Evolutionary conservation across 2,888 invertebrate genomes (phyloP).

Genomic region (Leistus spinibarbis): DNA sequence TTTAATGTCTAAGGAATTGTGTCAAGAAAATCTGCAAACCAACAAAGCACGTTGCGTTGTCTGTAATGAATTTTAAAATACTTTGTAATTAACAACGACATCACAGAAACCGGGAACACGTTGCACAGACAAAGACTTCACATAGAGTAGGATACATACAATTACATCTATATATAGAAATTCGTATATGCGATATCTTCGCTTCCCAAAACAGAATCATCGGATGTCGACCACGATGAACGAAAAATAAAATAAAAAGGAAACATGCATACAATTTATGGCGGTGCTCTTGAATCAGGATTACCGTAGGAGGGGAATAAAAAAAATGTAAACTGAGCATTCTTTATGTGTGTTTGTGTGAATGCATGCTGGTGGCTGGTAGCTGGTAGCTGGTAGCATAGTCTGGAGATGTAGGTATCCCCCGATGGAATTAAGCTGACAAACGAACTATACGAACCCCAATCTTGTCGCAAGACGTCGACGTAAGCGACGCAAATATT

Average conservation of each 20-base stretch:
- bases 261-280: constrained; percentile 36
- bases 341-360: constrained; percentile 1
- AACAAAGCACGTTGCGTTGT: background rate
- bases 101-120: background rate
- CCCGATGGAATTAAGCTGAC: constrained; percentile 32
- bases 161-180: background rate
- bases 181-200: background rate
- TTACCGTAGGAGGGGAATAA: constrained; percentile 27
- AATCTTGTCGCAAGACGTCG: constrained; percentile 24
- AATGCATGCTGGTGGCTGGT: background rate
- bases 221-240: constrained; percentile 17
- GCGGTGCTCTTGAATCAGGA: constrained; percentile 19
- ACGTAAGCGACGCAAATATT: constrained; percentile 36
- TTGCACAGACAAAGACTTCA: background rate
- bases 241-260: constrained; percentile 13
- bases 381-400: constrained; percentile 5
- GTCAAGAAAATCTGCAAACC: constrained; percentile 18
- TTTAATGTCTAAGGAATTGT: constrained; percentile 33
- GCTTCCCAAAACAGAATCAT: constrained; percentile 7
- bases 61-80: constrained; percentile 34
- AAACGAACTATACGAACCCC: constrained; percentile 1
- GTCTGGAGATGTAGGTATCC: background rate
- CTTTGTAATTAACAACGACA: constrained; percentile 23
- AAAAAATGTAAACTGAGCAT: constrained; percentile 32
- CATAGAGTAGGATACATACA: background rate